Conservation (phyloP, 1,140 invertebrate species). For the Micrasema longulum region DNA sequence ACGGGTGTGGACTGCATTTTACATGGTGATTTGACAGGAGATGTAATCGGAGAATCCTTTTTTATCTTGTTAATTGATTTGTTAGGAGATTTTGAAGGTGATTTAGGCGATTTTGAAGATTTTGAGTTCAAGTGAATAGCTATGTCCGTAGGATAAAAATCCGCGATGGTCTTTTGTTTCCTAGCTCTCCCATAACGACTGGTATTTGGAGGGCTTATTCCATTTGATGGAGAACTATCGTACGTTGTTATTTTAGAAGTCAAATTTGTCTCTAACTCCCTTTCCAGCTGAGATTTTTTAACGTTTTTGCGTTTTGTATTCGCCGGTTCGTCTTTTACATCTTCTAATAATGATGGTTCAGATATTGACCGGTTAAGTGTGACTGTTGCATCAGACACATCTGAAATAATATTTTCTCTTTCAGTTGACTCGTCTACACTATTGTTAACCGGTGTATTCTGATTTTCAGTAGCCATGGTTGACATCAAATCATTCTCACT, state of each 20-base stretch:
- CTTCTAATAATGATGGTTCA: not conserved
- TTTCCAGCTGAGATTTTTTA: constrained; percentile 34
- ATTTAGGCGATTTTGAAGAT: constrained; percentile 22
- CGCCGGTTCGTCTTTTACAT: not conserved
- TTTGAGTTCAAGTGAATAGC: constrained; percentile 28
- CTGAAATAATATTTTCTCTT: constrained; percentile 1
- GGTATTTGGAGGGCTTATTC: constrained; percentile 55
- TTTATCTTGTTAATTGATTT: constrained; percentile 53
- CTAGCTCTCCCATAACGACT: constrained; percentile 66
- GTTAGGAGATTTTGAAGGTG: constrained; percentile 49
- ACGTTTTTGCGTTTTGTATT: constrained; percentile 17
- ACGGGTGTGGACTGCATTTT: constrained; percentile 37
- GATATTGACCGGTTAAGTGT: not conserved
- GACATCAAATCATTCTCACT: constrained; percentile 12
- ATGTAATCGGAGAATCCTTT: constrained; percentile 56
- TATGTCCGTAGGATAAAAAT: constrained; percentile 51
- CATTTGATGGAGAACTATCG: constrained; percentile 25
- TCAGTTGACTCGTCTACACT: not conserved
- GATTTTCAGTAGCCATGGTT: constrained; percentile 30
- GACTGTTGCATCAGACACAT: constrained; percentile 6
- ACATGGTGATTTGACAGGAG: constrained; percentile 28
- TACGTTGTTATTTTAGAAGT: constrained; percentile 29
- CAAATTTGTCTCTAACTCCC: constrained; percentile 36
- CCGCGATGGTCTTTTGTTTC: constrained; percentile 58
- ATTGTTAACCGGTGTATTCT: not conserved